phyloP scores from a whole-genome alignment of 2,797 vertebrate species.

The Psittacula echo region DNA sequence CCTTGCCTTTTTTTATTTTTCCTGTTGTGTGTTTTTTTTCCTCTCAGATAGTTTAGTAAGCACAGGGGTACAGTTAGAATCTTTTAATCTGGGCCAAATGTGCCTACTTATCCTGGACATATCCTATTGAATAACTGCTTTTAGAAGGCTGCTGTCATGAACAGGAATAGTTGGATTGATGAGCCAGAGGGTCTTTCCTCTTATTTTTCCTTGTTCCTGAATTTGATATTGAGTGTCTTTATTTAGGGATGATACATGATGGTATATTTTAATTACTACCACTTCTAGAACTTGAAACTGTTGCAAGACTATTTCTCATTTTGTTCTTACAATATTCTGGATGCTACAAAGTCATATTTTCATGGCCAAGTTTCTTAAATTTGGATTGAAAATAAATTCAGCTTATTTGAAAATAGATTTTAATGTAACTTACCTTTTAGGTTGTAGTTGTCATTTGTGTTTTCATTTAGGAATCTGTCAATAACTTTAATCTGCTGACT shows the following conservation, averaged over 20 bases:
- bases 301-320: not conserved
- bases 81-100: not conserved
- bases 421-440: not conserved
- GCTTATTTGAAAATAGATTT: not conserved
- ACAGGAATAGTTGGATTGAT: not conserved
- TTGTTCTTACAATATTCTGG: not conserved
- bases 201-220: not conserved
- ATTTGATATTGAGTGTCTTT: not conserved
- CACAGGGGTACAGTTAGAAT: not conserved
- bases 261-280: not conserved
- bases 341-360: not conserved
- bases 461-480: conserved; percentile 79
- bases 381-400: not conserved
- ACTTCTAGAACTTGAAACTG: not conserved
- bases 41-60: not conserved
- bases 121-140: not conserved
- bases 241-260: not conserved
- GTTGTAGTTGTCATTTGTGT: conserved; percentile 24
- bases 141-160: not conserved
- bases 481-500: conserved; percentile 82
- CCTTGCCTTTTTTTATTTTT: not conserved
- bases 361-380: not conserved
- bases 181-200: not conserved
- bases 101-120: not conserved
- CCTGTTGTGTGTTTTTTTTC: not conserved